Base-by-base conservation (phyloP, 2,113 vertebrate genomes). In the Aphyosemion australe region DNA sequence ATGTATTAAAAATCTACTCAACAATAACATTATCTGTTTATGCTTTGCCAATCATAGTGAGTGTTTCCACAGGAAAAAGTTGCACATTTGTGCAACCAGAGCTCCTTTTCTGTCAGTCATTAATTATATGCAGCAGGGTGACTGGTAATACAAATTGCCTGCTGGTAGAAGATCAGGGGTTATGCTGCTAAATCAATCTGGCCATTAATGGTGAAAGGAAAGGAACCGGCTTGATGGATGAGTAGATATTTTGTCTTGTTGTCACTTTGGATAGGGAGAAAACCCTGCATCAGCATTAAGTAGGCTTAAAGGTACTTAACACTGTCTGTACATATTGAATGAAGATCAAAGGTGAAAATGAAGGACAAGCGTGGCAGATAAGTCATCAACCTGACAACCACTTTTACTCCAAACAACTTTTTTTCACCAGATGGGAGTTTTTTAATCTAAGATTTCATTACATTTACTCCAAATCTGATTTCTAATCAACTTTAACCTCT, bases 331-430 rank as follows among this genome's bases (percentile, higher is more conserved):
- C 49, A 61, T 16, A 71, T 59, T 59, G 68, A 65, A 55, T 51
- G 61, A 15, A 65, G 78, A 58, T 80, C 76, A 76, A 32, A 78
- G 81, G 79, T 84, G 55, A 74, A 56, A 37, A 21, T 32, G 9
- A 20, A 32, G 20, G 58, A 70, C 16, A 42, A 37, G 52, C 16
- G 54, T 19, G 31, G 61, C 16, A 1, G 51, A 68, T 49, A 53
- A 37, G 31, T 82, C 48, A 43, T 60, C 18, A n/a, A 41, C 13
- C 45, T 26, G 72, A n/a, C 57, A 42, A n/a, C 32, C 50, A 43
- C 57, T 10, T 20, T 31, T 41, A 5, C 5, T 26, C 26, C 26
- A 26, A 26, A 26, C 26, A 26, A 26, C 26, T 26, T 26, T 26
- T 26, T 26, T 26, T 26, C 3, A 26, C 26, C 26, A 26, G 5